Conservation (phyloP, 2,113 vertebrate genomes). For the Amia ocellicauda region DNA sequence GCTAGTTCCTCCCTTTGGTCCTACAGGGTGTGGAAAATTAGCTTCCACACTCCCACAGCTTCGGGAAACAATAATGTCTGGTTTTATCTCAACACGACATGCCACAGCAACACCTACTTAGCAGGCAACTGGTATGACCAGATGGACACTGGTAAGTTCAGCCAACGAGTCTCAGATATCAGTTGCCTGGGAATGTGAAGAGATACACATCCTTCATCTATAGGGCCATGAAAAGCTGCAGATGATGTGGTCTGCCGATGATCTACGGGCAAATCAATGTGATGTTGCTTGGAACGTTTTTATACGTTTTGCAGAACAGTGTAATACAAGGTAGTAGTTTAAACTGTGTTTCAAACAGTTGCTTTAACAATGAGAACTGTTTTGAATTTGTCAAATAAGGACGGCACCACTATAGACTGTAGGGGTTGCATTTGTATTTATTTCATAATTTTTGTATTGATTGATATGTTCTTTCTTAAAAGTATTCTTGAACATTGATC, state of each 20-base stretch:
- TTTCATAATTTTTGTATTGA: conserved; percentile 28
- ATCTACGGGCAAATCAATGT: too few relatives aligned
- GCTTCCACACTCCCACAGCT: too few relatives aligned
- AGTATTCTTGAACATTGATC: conserved; percentile 57
- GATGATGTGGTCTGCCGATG: too few relatives aligned
- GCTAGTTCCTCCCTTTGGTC: too few relatives aligned
- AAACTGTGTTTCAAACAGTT: background rate
- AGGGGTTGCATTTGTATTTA: conserved; percentile 52
- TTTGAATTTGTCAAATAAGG: conserved; percentile 31
- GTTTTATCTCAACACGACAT: background rate
- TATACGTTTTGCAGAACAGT: too few relatives aligned
- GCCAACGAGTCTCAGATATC: too few relatives aligned
- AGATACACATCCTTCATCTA: too few relatives aligned
- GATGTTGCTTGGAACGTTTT: too few relatives aligned
- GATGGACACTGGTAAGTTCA: background rate
- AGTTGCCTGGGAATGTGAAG: too few relatives aligned
- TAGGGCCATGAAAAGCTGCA: too few relatives aligned
- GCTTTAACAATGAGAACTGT: conserved; percentile 46
- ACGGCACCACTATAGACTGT: conserved; percentile 47
- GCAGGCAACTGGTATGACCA: background rate
- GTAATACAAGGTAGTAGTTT: background rate
- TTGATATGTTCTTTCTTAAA: conserved; percentile 43
- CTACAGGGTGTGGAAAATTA: too few relatives aligned
- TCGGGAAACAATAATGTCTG: background rate
- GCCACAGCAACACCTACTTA: conserved; percentile 1